Evolutionary conservation across 2,797 vertebrate genomes (phyloP).

Genomic region (Poeciliopsis paucimaculata): DNA sequence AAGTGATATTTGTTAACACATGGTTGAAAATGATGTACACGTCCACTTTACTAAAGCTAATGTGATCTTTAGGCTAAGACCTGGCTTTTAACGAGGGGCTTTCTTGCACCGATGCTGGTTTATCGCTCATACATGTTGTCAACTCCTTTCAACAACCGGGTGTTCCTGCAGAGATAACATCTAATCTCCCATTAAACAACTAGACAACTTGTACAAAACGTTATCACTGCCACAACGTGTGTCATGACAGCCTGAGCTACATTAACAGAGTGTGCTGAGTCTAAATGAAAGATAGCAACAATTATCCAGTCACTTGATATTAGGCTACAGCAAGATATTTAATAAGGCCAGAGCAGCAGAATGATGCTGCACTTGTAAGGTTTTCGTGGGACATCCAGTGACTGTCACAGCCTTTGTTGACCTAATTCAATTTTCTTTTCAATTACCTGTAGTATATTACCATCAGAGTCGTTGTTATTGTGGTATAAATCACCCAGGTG

Average conservation of each 20-base stretch:
- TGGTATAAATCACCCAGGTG: constrained; percentile 67
- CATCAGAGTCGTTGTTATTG: constrained; percentile 64
- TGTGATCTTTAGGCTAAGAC: neutral
- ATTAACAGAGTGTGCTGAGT: constrained; percentile 44
- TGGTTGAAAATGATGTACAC: too few relatives aligned
- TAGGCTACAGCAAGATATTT: constrained; percentile 56
- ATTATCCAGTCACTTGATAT: constrained; percentile 65
- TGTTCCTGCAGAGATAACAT: constrained; percentile 49
- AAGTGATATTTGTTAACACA: neutral
- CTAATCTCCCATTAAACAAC: constrained; percentile 62
- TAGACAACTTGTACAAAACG: constrained; percentile 53
- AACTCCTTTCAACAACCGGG: constrained; percentile 31
- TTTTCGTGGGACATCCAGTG: constrained; percentile 65
- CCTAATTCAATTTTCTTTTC: constrained; percentile 84
- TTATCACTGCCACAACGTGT: constrained; percentile 51
- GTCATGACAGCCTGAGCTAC: constrained; percentile 39
- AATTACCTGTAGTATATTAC: constrained; percentile 81
- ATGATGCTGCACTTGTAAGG: constrained; percentile 67
- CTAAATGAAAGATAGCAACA: constrained; percentile 72
- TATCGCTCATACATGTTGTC: constrained; percentile 22
- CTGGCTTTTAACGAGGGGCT: constrained; percentile 1
- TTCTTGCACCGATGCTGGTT: constrained; percentile 24
- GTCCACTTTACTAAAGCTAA: neutral
- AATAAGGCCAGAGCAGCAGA: constrained; percentile 50
- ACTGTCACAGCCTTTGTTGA: constrained; percentile 74